phyloP scores from a whole-genome alignment of 1,140 invertebrate genomes.

The Diplogasteroides magnus region DNA sequence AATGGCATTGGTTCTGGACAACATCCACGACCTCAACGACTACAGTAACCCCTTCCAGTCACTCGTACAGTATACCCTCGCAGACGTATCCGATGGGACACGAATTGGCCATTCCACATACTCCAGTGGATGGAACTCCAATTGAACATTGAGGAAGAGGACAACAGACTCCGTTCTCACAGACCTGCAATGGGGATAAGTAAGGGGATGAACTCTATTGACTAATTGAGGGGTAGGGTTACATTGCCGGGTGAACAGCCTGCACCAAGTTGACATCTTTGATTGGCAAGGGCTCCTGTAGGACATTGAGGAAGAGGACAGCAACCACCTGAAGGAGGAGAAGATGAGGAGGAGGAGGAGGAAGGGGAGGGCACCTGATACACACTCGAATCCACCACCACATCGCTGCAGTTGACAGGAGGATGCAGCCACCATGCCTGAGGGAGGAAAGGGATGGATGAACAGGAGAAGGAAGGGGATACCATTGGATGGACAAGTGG shows the following conservation, averaged over 20 bases:
- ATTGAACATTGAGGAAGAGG: constrained; percentile 41
- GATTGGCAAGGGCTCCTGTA: background rate
- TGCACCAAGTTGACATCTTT: constrained; percentile 32
- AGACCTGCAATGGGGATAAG: constrained; percentile 34
- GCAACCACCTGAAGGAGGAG: constrained; percentile 30
- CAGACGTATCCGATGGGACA: constrained; percentile 44
- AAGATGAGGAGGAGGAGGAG: constrained; percentile 1
- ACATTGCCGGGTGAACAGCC: constrained; percentile 31
- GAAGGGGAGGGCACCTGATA: constrained; percentile 28
- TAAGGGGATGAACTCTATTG: background rate
- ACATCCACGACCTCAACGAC: constrained; percentile 37
- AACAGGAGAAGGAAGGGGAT: background rate
- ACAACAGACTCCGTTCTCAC: constrained; percentile 46
- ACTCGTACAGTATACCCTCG: constrained; percentile 28
- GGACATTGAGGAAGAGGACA: constrained; percentile 21
- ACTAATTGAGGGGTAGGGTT: constrained; percentile 8
- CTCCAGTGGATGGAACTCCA: constrained; percentile 36
- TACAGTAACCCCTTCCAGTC: constrained; percentile 1
- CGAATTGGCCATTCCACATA: constrained; percentile 42
- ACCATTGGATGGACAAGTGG: constrained; percentile 32
- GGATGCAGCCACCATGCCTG: constrained; percentile 19
- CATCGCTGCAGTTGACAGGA: constrained; percentile 13
- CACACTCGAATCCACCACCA: constrained; percentile 25
- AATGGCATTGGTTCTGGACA: constrained; percentile 45
- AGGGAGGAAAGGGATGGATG: constrained; percentile 8